Base-by-base conservation (phyloP, 2,113 vertebrate genomes). In the Tyrannus savana region DNA sequence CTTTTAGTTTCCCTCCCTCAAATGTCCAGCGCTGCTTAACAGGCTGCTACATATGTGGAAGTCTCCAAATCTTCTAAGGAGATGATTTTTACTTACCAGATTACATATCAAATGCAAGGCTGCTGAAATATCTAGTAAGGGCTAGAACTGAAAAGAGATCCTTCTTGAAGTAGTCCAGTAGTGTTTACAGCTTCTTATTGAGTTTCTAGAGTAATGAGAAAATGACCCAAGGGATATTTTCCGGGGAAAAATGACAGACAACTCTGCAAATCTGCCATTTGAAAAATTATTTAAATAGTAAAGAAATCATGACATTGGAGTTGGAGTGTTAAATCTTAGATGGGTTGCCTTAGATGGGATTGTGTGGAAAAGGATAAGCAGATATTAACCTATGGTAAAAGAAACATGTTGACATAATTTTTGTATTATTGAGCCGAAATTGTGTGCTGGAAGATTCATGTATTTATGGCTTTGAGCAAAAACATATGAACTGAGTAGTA, bases 361-460 rank as follows among this genome's bases (percentile, higher is more conserved):
- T 77, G 12, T 39, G 28, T 71, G 52, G 76, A 53, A 86, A 66
- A 88, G 18, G 19, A 46, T 41, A 89, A 88, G 28, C 56, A 49
- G 31, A 14, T 25, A 44, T 72, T 87, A 33, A 5, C 23, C 42
- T 81, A 4, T 66, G 25, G 53, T 39, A 1, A 81, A 69, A 86
- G 25, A 63, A 83, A 35, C 4, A 17, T 3, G 7, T 37, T 84
- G 68, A 30, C 11, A 13, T 62, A 0, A 23, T 92, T 77, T 92
- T 92, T 41, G 19, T 37, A 47, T 84, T 67, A 35, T 22, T 2
- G 6, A 63, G 30, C 35, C 90, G 83, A 81, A 74, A 37, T 21
- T 1, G 0, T 5, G 4, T 39, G 30, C 19, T 82, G 62, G 9
- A 79, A 53, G 2, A 1, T 58, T 60, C 10, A 10, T 64, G 12